Evolutionary conservation across 2,888 invertebrate genomes (phyloP).

Genomic region (Caenorhabditis sinica): DNA sequence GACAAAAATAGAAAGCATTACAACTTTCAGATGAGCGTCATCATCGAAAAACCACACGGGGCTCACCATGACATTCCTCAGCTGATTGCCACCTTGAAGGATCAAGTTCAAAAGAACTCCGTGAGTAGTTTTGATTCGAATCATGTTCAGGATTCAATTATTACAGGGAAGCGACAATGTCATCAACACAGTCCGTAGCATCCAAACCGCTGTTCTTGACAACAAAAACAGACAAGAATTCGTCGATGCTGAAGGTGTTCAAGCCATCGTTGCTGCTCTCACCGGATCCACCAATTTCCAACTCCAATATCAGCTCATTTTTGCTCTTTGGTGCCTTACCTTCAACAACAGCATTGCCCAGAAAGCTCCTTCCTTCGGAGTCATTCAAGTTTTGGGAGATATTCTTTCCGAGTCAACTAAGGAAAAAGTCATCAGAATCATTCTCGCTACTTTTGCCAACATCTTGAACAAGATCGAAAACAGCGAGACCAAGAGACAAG

Average conservation of each 20-base stretch:
- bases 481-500: conserved; percentile 92
- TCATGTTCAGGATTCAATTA: neutral
- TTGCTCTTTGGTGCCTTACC: conserved; percentile 98
- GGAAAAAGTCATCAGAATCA: conserved; percentile 93
- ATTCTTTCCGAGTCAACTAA: conserved; percentile 98
- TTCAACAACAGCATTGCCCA: conserved; percentile 96
- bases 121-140: conserved; percentile 87
- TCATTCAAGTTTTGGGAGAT: conserved; percentile 97
- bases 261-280: conserved; percentile 90
- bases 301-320: conserved; percentile 95
- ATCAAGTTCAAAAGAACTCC: conserved; percentile 91
- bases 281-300: conserved; percentile 93
- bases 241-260: conserved; percentile 79
- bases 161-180: conserved; percentile 96
- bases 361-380: conserved; percentile 90
- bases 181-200: conserved; percentile 97
- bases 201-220: conserved; percentile 96
- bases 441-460: conserved; percentile 94
- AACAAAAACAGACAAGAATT: conserved; percentile 90
- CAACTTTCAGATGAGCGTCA: conserved; percentile 90
- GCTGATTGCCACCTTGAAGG: conserved; percentile 94
- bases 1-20: no score
- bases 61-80: conserved; percentile 94
- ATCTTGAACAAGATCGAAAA: conserved; percentile 88
- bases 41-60: conserved; percentile 94